A percentile compares a stretch with the other conserved stretches of the same genome.
Evolutionary conservation across 1,140 invertebrate genomes (phyloP).

Genomic region (Trigoniulus corallinus): DNA sequence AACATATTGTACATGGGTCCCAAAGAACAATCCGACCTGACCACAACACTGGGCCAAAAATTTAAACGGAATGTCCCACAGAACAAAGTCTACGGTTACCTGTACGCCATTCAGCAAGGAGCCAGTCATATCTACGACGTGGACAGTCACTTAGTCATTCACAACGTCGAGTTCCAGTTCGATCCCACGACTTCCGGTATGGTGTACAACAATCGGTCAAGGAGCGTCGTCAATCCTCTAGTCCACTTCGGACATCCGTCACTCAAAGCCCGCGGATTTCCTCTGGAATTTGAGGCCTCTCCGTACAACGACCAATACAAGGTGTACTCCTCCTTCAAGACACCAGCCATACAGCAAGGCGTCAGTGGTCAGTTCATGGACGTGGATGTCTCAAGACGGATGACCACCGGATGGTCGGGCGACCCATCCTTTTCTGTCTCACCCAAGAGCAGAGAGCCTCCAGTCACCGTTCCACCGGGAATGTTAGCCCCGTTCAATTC

Average conservation of each 20-base stretch:
- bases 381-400: neutral
- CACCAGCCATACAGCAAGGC: neutral
- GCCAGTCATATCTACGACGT: slow-evolving; percentile 15
- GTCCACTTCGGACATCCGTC: slow-evolving; percentile 11
- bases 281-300: neutral
- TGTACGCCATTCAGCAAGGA: slow-evolving; percentile 16
- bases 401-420: neutral
- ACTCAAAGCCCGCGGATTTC: neutral
- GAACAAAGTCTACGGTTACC: slow-evolving; percentile 4
- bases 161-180: slow-evolving; percentile 3
- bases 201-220: slow-evolving; percentile 10
- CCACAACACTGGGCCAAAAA: too few species aligned
- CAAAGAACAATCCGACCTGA: too few species aligned
- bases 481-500: slow-evolving; percentile 19
- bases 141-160: neutral
- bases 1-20: neutral
- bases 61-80: too few species aligned
- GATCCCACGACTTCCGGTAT: slow-evolving; percentile 11
- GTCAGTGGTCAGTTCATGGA: neutral
- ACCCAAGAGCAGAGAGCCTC: too few species aligned
- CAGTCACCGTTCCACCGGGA: slow-evolving; percentile 19
- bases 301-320: neutral
- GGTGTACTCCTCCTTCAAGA: neutral
- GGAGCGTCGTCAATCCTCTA: slow-evolving; percentile 13
- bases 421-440: too few species aligned